Evolutionary conservation across 2,113 vertebrate genomes (phyloP).

Genomic region (Microtus pennsylvanicus): DNA sequence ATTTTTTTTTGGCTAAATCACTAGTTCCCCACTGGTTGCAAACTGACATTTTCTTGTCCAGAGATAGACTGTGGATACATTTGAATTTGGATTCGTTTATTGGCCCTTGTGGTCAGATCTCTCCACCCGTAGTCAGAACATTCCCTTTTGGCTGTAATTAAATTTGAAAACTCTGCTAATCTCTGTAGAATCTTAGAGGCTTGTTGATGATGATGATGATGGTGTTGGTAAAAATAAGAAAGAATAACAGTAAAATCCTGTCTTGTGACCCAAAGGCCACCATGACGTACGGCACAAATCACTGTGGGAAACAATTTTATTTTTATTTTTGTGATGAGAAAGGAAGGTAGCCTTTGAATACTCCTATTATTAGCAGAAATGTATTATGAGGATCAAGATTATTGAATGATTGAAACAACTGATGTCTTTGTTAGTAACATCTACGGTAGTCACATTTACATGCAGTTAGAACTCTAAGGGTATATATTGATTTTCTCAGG

Average conservation of each 20-base stretch:
- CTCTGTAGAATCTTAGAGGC: constrained; percentile 87
- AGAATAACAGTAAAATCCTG: constrained; percentile 80
- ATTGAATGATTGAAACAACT: constrained; percentile 83
- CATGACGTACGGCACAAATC: constrained; percentile 77
- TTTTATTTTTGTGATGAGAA: constrained; percentile 78
- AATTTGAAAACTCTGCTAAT: constrained; percentile 83
- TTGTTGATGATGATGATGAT: constrained; percentile 86
- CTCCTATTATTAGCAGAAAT: constrained; percentile 81
- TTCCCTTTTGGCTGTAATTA: constrained; percentile 85
- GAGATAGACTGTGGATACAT: constrained; percentile 36
- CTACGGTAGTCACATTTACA: constrained; percentile 73
- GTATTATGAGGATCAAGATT: constrained; percentile 85
- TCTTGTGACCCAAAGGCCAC: constrained; percentile 83
- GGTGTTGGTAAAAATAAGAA: constrained; percentile 87
- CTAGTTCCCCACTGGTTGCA: constrained; percentile 46
- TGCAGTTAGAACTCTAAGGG: constrained; percentile 79
- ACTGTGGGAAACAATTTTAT: constrained; percentile 83
- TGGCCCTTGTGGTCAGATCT: constrained; percentile 57
- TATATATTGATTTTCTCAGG: constrained; percentile 84
- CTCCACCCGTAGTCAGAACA: constrained; percentile 68
- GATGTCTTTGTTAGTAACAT: constrained; percentile 77
- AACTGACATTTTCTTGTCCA: constrained; percentile 54
- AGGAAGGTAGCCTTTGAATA: constrained; percentile 83
- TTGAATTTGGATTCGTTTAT: constrained; percentile 63
- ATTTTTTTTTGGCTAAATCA: constrained; percentile 43